Base-by-base conservation (phyloP, 2,797 vertebrate species). In the Typhlichthys subterraneus region DNA sequence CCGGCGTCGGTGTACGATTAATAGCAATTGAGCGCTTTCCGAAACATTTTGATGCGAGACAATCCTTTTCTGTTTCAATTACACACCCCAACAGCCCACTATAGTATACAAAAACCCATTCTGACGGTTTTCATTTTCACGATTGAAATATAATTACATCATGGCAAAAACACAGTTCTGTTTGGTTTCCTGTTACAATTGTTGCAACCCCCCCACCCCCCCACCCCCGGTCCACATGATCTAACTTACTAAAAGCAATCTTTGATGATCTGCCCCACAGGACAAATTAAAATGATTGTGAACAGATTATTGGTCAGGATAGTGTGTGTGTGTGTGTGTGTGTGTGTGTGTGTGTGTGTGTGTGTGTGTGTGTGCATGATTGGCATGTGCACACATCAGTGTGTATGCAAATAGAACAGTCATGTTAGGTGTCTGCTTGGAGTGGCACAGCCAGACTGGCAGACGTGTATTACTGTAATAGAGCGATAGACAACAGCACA, bases 11-110 rank as follows among this genome's bases (percentile, higher is more conserved):
- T 67, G 80, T 88, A 83, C 89, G 89, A 92, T 93, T 91, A 92
- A 88, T 80, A 89, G 82, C 89, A 87, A 87, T 83, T 76, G 76
- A 79, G 77, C 64, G 77, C 73, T 69, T 90, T 91, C 85, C 84
- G 74, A 74, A 78, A 91, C 88, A 91, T 90, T 91, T 85, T 87
- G 86, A 91, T 88, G 88, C 86, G 69, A 88, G 87, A 88, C 88
- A 90, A 91, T 90, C 88, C 92, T 89, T 86, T 80, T 84, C 88
- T 83, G 92, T 93, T 93, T 93, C 91, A 94, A 94, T 94, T 94
- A 94, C 91, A 93, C 90, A 93, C 91, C 90, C 88, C 87, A 93
- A 89, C 91, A 91, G 81, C 81, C 86, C 87, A 82, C 87, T 92
- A 93, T 93, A 29, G 4, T 29, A 90, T 91, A 91, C 88, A 85